Base-by-base conservation (phyloP, 2,797 vertebrate genomes). In the Labeo calbasu region DNA sequence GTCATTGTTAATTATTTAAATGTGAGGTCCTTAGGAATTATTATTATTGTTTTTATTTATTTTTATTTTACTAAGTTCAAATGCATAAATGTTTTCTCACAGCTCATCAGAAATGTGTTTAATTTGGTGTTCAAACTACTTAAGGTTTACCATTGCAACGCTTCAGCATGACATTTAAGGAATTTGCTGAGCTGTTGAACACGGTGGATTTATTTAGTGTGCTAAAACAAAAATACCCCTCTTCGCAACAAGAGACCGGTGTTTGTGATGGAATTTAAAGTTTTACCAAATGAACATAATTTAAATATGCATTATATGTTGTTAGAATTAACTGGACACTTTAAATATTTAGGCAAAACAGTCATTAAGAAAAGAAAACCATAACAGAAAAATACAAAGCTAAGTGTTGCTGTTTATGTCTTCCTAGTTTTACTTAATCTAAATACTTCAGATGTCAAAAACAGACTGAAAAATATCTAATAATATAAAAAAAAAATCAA, bases 101-200 rank as follows among this genome's bases (percentile, higher is more conserved):
- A 28, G 40, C n/a, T 70, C 40, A 15, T 65, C 1, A 66, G 14
- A 53, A 73, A 40, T 15, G 11, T 76, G 28, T 76, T 76, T 76
- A 55, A 76, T 40, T 66, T 43, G 46, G 28, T 13, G 6, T 25
- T 83, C 36, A 9, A 48, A 19, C 25, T n/a, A 51, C 63, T 43
- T 11, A 17, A 43, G 72, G 28, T 36, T 68, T 40, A 55, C 28
- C 50, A 55, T 21, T 46, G 77, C 75, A 77, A 79, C 8, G 50
- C 25, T 79, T 36, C 51, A 69, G 61, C 46, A 23, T 59, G 77
- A 79, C 83, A 83, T 86, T 70, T 78, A 14, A 71, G 82, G 88
- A 91, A 91, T 91, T 82, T 88, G 91, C 91, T 91, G 91, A 91
- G 83, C 59, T 3, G 77, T 57, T 82, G 75, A 69, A 73, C 32